Conservation (phyloP, 64 coral and sea anemone genomes). For the Astreopora myriophthalma region DNA sequence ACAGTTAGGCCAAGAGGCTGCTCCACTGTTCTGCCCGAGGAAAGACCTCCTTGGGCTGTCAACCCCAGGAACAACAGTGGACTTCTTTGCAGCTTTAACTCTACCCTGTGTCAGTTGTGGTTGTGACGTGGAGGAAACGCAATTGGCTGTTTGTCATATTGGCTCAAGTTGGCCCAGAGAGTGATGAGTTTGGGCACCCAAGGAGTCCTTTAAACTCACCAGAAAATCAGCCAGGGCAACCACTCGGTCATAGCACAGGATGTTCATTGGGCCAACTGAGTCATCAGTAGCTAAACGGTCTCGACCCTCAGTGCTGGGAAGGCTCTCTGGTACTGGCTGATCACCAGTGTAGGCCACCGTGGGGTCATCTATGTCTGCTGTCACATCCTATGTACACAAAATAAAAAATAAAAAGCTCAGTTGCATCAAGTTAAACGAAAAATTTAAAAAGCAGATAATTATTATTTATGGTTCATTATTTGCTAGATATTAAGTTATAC, state of each 20-base stretch:
- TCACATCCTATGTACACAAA: neutral
- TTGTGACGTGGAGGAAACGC: neutral
- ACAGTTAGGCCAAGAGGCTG: constrained; percentile 52
- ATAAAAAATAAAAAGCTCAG: neutral
- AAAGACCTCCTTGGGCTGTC: constrained; percentile 56
- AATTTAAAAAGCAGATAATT: no score
- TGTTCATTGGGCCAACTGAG: neutral
- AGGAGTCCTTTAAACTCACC: neutral
- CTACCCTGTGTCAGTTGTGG: neutral
- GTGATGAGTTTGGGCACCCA: neutral
- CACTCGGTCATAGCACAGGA: neutral
- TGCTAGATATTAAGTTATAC: no score
- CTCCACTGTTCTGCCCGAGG: constrained; percentile 24
- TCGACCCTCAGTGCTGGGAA: no score
- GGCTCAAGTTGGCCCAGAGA: neutral
- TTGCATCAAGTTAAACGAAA: no score
- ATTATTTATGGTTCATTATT: no score
- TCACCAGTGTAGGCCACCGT: constrained; percentile 2
- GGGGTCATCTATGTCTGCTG: neutral
- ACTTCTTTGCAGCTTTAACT: constrained; percentile 10
- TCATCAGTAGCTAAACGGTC: neutral
- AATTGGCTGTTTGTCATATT: neutral
- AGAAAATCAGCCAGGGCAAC: constrained; percentile 17
- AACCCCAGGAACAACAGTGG: constrained; percentile 27
- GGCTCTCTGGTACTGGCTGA: neutral